Conservation (phyloP, 2,888 invertebrate species). For the Nowickia ferox region DNA sequence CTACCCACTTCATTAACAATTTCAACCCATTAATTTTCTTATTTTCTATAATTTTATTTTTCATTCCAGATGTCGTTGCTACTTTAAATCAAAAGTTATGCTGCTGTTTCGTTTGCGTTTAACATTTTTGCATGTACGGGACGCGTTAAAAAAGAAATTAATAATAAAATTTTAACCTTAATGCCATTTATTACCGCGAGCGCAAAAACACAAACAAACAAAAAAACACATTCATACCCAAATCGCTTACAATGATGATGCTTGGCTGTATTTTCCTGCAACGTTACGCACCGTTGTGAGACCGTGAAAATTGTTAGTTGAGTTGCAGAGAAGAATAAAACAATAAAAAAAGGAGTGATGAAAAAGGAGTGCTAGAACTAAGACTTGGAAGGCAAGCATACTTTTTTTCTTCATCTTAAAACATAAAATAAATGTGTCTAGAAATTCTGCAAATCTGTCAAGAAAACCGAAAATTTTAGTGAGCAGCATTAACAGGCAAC, state of each 20-base stretch:
- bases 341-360: background rate
- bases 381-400: slow-evolving; percentile 16
- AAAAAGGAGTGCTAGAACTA: slow-evolving; percentile 2
- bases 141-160: slow-evolving; percentile 31
- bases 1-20: slow-evolving; percentile 11
- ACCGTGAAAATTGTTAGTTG: slow-evolving; percentile 49
- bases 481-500: slow-evolving; percentile 53
- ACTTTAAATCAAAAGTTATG: slow-evolving; percentile 48
- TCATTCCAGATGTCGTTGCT: slow-evolving; percentile 48
- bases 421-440: slow-evolving; percentile 37
- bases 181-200: slow-evolving; percentile 55
- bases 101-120: background rate
- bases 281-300: slow-evolving; percentile 63
- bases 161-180: slow-evolving; percentile 54
- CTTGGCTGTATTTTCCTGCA: slow-evolving; percentile 19
- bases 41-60: slow-evolving; percentile 27
- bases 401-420: background rate
- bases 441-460: slow-evolving; percentile 56
- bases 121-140: background rate
- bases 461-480: slow-evolving; percentile 60
- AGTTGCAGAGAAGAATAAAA: background rate
- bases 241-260: slow-evolving; percentile 13
- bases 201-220: slow-evolving; percentile 1
- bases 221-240: background rate
- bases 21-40: slow-evolving; percentile 20